phyloP scores from a whole-genome alignment of 2,113 vertebrate genomes.

The Syrmaticus mikado region DNA sequence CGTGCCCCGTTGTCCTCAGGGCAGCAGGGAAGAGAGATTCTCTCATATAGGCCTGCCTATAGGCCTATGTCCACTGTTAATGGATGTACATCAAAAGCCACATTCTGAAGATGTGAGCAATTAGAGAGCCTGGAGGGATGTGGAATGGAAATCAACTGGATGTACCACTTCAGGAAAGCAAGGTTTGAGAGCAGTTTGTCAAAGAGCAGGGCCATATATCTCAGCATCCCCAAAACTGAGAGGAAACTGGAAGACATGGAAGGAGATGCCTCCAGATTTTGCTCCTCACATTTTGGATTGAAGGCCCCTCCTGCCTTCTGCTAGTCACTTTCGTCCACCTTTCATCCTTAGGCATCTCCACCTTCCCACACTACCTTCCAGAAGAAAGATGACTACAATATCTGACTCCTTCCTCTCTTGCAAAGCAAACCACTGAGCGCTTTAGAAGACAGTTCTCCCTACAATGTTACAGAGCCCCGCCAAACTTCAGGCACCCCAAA shows the following conservation, averaged over 20 bases:
- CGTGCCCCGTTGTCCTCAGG: not conserved
- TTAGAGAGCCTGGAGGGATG: not conserved
- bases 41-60: not conserved
- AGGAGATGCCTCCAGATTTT: not conserved
- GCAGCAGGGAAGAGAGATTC: not conserved
- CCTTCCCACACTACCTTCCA: not conserved
- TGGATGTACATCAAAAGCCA: not conserved
- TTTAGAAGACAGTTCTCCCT: not conserved
- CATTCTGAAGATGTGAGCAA: not conserved
- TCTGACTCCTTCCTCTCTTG: not conserved
- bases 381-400: not conserved
- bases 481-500: not conserved
- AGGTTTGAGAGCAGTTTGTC: not conserved
- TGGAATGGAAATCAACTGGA: not conserved
- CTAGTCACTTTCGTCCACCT: not conserved
- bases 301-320: not conserved
- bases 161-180: not conserved
- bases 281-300: not conserved
- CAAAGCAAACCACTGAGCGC: not conserved
- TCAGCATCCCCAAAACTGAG: not conserved
- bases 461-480: not conserved
- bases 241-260: not conserved
- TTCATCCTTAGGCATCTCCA: not conserved
- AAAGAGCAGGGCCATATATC: not conserved
- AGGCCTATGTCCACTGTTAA: not conserved